These are phyloP conservation scores for Malacoraja senta DNA, from an alignment of 2,797 vertebrate species.

Conservation along the genomic window DNA sequence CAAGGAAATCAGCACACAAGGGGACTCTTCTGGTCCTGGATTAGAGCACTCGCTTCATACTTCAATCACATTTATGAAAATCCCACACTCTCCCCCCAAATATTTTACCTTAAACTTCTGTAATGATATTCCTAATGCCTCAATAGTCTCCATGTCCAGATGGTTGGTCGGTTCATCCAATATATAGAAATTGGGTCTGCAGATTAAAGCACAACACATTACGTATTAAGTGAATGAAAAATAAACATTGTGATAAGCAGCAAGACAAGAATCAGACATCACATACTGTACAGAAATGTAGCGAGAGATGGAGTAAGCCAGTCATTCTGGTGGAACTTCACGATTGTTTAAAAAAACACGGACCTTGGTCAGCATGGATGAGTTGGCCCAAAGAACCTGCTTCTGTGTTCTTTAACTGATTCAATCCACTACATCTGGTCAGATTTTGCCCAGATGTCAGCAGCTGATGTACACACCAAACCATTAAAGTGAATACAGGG, in stretches of 20 bases:
- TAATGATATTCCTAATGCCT: slow-evolving; percentile 81
- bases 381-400: too few relatives aligned
- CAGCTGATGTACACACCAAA: background rate
- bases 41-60: too few relatives aligned
- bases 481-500: background rate
- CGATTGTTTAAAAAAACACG: background rate
- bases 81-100: background rate
- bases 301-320: background rate
- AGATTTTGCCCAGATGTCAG: background rate
- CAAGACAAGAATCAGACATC: background rate
- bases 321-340: background rate
- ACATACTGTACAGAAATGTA: background rate
- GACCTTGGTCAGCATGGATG: too few relatives aligned
- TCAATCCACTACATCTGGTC: background rate
- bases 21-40: too few relatives aligned
- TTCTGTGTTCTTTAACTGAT: too few relatives aligned
- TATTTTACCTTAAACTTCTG: slow-evolving; percentile 74
- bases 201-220: slow-evolving; percentile 39
- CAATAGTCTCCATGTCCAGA: slow-evolving; percentile 96
- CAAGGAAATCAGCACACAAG: too few relatives aligned
- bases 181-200: slow-evolving; percentile 92
- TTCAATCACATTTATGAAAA: background rate
- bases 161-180: slow-evolving; percentile 95
- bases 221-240: background rate
- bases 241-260: background rate